Base-by-base conservation (phyloP, 2,888 invertebrate species). In the Sepioteuthis lessoniana region DNA sequence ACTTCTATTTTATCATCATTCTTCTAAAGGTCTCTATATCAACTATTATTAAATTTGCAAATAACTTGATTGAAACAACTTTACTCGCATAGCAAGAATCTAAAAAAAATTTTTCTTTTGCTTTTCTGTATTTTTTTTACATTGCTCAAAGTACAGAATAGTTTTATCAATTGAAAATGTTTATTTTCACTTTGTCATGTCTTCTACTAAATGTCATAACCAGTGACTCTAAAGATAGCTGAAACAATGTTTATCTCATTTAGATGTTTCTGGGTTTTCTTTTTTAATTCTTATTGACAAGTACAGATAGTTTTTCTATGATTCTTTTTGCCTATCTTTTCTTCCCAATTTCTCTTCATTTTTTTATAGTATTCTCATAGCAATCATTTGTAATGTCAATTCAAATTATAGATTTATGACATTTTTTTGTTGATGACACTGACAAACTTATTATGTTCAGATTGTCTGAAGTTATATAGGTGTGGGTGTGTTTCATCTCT, bases 381-480 rank as follows among this genome's bases (percentile, higher is more conserved):
- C 76, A 76, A 76, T 76, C 76, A 76, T 76, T 76, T 76, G n/a
- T n/a, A 76, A 76, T 76, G 76, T 76, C 76, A 76, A 76, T 76
- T 76, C 76, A 76, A 76, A 76, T 76, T 76, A 76, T 76, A 76
- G 76, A 76, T 35, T 76, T 76, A 55, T 55, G 55, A 55, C 55
- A 42, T 76, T 76, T 76, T 35, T 35, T 35, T 35, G n/a, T 76
- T 76, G 76, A 76, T 76, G 76, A 76, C 76, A 76, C 76, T 76
- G 76, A 76, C 76, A 76, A 76, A n/a, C 76, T 76, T 76, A 76
- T 76, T 76, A 76, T 76, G 76, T n/a, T 31, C 76, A 42, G n/a
- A 76, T 76, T 76, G 76, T 76, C 35, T 3, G 76, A 76, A 76
- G 76, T 76, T 76, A 35, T 35, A 76, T 76, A 35, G 76, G 76